A percentile compares a stretch with the other conserved stretches of the same genome.
These are phyloP conservation scores for Orthonyx spaldingii DNA, from an alignment of 2,113 vertebrate species.

Conservation along the genomic window DNA sequence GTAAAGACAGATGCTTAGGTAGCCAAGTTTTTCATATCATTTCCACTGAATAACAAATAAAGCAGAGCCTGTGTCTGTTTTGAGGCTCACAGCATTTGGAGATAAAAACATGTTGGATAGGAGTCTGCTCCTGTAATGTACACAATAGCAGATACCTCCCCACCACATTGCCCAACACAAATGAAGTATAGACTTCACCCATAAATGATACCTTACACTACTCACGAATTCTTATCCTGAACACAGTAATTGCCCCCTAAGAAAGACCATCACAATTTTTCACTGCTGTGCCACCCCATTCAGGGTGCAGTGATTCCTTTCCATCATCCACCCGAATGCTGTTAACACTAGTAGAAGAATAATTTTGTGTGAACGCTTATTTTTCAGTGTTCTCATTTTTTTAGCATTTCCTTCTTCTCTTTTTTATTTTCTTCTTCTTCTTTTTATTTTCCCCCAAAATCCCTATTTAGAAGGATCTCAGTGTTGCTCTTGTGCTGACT, in stretches of 20 bases:
- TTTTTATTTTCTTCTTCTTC: neutral
- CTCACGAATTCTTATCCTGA: neutral
- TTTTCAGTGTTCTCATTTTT: neutral
- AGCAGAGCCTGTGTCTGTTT: neutral
- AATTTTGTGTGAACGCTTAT: neutral
- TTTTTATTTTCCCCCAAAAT: neutral
- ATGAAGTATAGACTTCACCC: neutral
- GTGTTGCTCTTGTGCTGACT: neutral
- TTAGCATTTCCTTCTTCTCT: neutral
- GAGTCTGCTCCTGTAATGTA: neutral
- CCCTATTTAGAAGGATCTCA: neutral
- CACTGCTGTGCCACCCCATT: neutral
- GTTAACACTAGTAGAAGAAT: neutral
- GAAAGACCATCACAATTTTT: neutral
- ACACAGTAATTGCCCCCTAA: neutral
- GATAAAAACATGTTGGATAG: neutral
- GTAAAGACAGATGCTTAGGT: neutral
- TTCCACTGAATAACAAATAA: neutral
- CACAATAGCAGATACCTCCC: neutral
- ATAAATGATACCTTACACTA: neutral
- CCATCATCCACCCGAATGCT: neutral
- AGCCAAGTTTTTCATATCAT: neutral
- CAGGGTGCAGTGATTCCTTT: neutral
- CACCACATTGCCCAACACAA: neutral
- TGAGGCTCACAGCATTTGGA: neutral